A percentile compares a stretch with the other conserved stretches of the same genome.
Conservation (phyloP, 2,113 vertebrate genomes). For the Cricetomys ansorgei region DNA sequence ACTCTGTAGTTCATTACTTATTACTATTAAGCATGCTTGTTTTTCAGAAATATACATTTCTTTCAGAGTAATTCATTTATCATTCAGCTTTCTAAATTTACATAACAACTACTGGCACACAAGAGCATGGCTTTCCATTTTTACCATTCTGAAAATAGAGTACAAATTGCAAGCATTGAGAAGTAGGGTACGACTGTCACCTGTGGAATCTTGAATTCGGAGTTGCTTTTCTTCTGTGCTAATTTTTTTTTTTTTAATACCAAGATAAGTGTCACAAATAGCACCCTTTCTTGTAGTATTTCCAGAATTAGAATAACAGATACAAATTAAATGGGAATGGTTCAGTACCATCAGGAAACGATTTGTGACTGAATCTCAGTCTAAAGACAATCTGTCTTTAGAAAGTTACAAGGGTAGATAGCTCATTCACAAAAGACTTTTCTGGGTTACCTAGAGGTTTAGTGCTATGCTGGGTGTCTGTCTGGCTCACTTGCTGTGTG, state of each 20-base stretch:
- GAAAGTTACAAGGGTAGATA: too few species aligned
- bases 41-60: conserved; percentile 72
- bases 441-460: background rate
- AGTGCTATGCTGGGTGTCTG: background rate
- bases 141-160: conserved; percentile 74
- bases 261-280: conserved; percentile 43
- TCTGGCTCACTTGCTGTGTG: background rate
- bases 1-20: conserved; percentile 59
- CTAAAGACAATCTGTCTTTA: too few species aligned
- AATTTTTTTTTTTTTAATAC: conserved; percentile 43
- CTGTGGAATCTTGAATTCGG: conserved; percentile 67
- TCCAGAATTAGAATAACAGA: conserved; percentile 48
- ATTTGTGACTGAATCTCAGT: background rate
- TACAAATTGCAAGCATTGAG: conserved; percentile 59
- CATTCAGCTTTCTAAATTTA: conserved; percentile 68
- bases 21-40: conserved; percentile 68
- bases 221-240: conserved; percentile 49
- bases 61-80: conserved; percentile 58
- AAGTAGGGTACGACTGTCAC: conserved; percentile 57
- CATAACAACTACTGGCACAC: conserved; percentile 52
- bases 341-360: background rate
- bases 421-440: background rate
- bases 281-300: conserved; percentile 29
- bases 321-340: background rate
- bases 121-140: conserved; percentile 45